Percentiles rank a stretch among this genome's conserved stretches.
Conservation (phyloP, 2,797 vertebrate species). For the Spinibarbus caldwelli region DNA sequence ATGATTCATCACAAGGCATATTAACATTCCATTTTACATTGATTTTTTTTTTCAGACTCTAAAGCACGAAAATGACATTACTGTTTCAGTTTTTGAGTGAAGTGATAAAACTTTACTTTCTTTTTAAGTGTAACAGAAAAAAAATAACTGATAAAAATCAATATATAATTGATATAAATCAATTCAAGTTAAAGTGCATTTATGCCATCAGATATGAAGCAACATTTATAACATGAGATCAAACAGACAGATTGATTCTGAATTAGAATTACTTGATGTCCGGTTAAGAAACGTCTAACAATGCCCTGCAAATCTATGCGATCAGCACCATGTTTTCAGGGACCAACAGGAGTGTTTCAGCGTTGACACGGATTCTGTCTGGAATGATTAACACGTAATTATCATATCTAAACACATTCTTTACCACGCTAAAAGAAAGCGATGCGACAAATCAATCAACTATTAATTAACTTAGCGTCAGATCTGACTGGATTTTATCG, state of each 20-base stretch:
- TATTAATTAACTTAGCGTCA: neutral
- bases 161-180: neutral
- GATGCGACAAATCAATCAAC: neutral
- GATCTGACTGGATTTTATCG: neutral
- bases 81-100: neutral
- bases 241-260: neutral
- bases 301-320: neutral
- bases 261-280: neutral
- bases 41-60: neutral
- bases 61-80: neutral
- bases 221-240: neutral
- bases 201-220: slow-evolving; percentile 1
- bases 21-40: neutral
- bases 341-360: slow-evolving; percentile 2
- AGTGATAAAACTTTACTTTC: slow-evolving; percentile 9
- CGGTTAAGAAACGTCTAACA: fast-evolving
- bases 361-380: neutral
- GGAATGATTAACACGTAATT: slow-evolving; percentile 7
- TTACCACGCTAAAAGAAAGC: neutral
- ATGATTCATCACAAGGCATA: neutral
- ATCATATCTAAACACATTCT: neutral
- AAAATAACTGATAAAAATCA: too few relatives aligned
- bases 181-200: slow-evolving; percentile 2
- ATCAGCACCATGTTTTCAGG: neutral
- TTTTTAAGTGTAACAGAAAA: too few relatives aligned